phyloP scores from a whole-genome alignment of 2,888 invertebrate genomes.

The Rutpela maculata region DNA sequence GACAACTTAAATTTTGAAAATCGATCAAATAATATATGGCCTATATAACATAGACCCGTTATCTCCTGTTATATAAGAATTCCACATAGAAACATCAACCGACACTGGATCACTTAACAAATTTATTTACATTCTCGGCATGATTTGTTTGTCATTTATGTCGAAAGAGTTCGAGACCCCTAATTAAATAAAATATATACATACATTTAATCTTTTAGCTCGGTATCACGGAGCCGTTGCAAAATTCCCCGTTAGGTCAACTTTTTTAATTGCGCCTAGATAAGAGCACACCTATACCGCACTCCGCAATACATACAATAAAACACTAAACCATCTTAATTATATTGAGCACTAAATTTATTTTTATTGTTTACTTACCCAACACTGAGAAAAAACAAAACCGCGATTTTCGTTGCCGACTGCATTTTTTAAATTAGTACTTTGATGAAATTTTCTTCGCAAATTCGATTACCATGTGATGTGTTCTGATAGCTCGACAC shows the following conservation, averaged over 20 bases:
- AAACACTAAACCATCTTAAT: not conserved
- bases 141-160: not conserved
- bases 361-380: conserved; percentile 23
- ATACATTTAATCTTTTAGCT: no score
- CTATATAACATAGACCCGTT: no score
- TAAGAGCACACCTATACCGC: conserved; percentile 15
- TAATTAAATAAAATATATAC: not conserved
- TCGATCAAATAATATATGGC: no score
- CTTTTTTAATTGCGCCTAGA: conserved; percentile 21
- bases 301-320: not conserved
- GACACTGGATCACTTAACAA: not conserved
- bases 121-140: not conserved
- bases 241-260: conserved; percentile 20
- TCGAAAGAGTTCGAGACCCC: not conserved
- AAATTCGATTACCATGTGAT: conserved; percentile 31
- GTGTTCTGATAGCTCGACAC: conserved; percentile 16
- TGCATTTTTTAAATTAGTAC: conserved; percentile 11
- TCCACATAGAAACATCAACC: not conserved
- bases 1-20: no score
- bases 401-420: conserved; percentile 5
- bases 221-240: not conserved
- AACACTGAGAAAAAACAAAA: conserved; percentile 22
- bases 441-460: conserved; percentile 16
- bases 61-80: not conserved
- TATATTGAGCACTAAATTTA: conserved; percentile 7